These are phyloP conservation scores for Streptopelia turtur DNA, from an alignment of 2,797 vertebrate species.

Conservation along the genomic window DNA sequence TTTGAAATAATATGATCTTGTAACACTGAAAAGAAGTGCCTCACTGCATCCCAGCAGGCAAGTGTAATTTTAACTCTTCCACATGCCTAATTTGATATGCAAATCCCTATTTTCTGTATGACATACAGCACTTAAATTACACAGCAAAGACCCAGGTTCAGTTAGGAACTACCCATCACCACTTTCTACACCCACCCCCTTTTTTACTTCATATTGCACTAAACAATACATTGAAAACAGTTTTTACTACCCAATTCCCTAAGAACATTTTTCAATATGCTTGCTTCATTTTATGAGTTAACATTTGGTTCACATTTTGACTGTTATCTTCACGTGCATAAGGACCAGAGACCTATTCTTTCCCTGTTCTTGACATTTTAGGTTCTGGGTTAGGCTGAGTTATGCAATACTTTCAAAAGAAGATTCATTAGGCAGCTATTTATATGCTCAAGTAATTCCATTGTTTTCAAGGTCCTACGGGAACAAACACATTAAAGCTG, in stretches of 20 bases:
- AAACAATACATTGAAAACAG: background rate
- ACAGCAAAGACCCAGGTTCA: background rate
- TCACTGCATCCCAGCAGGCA: background rate
- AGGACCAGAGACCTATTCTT: background rate
- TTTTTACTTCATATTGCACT: background rate
- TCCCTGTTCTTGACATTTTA: background rate
- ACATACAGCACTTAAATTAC: background rate
- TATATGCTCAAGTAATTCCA: conserved; percentile 6
- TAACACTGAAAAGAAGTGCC: conserved; percentile 28
- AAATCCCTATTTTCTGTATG: background rate
- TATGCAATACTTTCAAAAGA: conserved; percentile 5
- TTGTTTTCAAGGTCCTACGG: background rate
- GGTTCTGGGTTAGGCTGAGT: background rate
- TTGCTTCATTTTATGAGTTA: background rate
- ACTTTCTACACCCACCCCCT: background rate
- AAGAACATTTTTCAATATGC: background rate
- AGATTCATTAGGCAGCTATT: conserved; percentile 26
- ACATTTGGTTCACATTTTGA: conserved; percentile 7
- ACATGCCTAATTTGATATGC: conserved; percentile 19
- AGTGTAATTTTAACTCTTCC: conserved; percentile 40
- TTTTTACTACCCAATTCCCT: background rate
- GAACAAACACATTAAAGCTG: background rate
- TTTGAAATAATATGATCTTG: conserved; percentile 40
- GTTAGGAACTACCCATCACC: background rate
- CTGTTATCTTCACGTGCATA: background rate